A percentile compares a stretch with the other conserved stretches of the same genome.
Evolutionary conservation across 2,113 vertebrate genomes (phyloP).

Genomic region (Agapornis roseicollis): DNA sequence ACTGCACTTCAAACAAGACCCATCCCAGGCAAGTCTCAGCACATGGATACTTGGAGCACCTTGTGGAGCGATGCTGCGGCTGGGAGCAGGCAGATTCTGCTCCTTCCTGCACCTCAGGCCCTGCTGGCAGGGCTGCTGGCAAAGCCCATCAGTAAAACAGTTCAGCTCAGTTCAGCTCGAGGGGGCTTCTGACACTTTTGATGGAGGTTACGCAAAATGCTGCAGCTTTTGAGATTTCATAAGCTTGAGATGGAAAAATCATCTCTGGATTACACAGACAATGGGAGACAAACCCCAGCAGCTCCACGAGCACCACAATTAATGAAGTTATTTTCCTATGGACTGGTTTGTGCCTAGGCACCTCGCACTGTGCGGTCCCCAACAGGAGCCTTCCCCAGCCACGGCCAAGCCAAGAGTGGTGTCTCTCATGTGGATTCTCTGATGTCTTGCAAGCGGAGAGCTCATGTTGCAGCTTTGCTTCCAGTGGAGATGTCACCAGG

Average conservation of each 20-base stretch:
- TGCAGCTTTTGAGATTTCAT: slow-evolving; percentile 18
- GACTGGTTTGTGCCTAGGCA: not conserved
- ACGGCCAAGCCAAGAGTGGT: accelerated
- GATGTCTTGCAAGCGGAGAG: not conserved
- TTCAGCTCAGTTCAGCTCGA: not conserved
- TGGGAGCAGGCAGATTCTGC: not conserved
- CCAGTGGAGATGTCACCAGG: not conserved
- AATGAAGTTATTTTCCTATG: not conserved
- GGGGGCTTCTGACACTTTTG: not conserved
- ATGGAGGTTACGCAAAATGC: slow-evolving; percentile 9
- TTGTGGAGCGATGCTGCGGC: not conserved
- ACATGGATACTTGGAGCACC: not conserved
- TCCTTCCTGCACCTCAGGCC: not conserved
- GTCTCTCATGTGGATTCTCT: slow-evolving; percentile 15
- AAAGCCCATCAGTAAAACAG: not conserved
- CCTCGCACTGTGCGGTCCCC: not conserved
- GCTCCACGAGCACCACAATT: not conserved
- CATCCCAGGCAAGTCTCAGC: not conserved
- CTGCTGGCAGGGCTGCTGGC: not conserved
- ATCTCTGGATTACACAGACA: slow-evolving; percentile 20
- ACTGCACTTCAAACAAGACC: not conserved
- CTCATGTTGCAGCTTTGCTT: not conserved
- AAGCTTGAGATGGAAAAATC: slow-evolving; percentile 24
- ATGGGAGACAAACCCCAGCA: not conserved
- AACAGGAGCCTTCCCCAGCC: not conserved